phyloP scores from a whole-genome alignment of 2,113 vertebrate species.

The Ifrita kowaldi region DNA sequence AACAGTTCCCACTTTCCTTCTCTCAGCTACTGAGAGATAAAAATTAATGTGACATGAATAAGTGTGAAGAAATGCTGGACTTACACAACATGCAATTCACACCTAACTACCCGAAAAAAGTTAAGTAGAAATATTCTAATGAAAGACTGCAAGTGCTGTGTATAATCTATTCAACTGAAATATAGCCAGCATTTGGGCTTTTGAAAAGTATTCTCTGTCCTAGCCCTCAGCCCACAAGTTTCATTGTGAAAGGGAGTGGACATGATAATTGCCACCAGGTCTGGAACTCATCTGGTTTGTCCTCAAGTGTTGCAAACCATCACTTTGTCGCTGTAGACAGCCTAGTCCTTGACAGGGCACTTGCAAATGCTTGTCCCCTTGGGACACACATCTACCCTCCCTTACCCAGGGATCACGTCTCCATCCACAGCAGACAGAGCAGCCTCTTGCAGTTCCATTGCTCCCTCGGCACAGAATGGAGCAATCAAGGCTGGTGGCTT shows the following conservation, averaged over 20 bases:
- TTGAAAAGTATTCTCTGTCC: too few relatives aligned
- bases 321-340: background rate
- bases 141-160: background rate
- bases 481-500: background rate
- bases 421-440: background rate
- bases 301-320: background rate
- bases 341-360: background rate
- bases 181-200: background rate
- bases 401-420: background rate
- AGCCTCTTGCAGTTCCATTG: background rate
- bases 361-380: background rate
- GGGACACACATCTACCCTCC: background rate
- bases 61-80: background rate
- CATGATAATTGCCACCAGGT: rapidly evolving
- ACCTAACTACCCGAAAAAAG: background rate
- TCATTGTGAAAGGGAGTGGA: background rate
- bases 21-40: background rate
- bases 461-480: background rate
- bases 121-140: background rate
- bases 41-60: background rate
- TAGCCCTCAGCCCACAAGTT: background rate
- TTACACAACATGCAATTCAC: background rate
- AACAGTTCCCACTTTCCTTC: background rate
- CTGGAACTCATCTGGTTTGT: background rate
- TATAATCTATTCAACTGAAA: background rate